A percentile compares a stretch with the other conserved stretches of the same genome.
These are phyloP conservation scores for Sitta carolinensis DNA, from an alignment of 2,797 vertebrate species.

Conservation along the genomic window DNA sequence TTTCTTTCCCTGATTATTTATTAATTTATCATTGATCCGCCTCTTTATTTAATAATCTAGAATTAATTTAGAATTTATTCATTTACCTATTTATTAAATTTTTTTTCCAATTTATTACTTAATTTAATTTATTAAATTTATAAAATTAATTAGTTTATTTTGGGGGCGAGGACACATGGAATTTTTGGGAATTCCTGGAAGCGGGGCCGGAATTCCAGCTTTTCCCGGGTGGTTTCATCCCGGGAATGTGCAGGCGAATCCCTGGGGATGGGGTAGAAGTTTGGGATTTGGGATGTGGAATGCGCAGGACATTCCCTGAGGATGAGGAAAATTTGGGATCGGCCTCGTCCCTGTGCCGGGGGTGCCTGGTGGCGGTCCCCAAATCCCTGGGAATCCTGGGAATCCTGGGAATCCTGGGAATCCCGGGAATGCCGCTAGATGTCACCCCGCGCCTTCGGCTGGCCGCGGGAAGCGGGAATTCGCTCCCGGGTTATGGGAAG, in stretches of 20 bases:
- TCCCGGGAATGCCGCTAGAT: constrained; percentile 72
- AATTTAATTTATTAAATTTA: background rate
- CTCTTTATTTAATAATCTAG: background rate
- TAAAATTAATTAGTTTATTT: background rate
- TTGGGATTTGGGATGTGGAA: too few relatives aligned
- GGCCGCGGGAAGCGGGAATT: background rate
- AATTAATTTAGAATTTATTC: background rate
- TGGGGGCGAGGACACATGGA: too few relatives aligned
- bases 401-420: background rate
- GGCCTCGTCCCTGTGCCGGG: too few relatives aligned
- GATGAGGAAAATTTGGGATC: background rate
- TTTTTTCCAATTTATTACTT: too few relatives aligned
- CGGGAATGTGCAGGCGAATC: background rate
- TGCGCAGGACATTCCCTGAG: background rate
- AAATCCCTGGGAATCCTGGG: constrained; percentile 16
- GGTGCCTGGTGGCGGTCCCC: background rate
- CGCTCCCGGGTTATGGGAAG: too few relatives aligned
- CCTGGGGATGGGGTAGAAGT: background rate
- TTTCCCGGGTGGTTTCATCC: background rate
- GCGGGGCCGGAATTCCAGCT: background rate
- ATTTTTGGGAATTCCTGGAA: background rate
- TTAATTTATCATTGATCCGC: too few relatives aligned
- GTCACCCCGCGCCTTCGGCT: constrained; percentile 76
- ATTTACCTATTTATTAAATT: too few relatives aligned
- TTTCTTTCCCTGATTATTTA: background rate